A percentile compares a stretch with the other conserved stretches of the same genome.
Conservation (phyloP, 2,113 vertebrate genomes). For the Cephalopholis sonnerati region DNA sequence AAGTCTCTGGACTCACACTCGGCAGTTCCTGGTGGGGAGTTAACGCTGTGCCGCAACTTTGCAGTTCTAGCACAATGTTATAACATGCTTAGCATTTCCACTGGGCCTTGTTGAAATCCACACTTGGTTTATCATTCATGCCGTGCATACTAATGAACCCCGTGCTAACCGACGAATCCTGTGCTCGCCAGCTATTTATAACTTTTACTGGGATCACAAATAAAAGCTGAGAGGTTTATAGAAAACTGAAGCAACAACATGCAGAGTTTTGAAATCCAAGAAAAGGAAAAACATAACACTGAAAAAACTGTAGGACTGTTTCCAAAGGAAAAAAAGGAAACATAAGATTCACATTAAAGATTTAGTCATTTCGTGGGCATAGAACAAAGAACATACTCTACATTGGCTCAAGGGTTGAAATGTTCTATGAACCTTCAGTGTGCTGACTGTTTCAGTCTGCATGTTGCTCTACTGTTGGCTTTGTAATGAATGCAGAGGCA, state of each 20-base stretch:
- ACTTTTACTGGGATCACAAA: constrained; percentile 16
- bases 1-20: background rate
- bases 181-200: constrained; percentile 27
- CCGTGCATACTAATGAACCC: constrained; percentile 34
- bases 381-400: background rate
- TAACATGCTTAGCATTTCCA: constrained; percentile 46
- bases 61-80: constrained; percentile 12
- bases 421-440: background rate
- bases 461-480: background rate
- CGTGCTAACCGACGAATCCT: background rate
- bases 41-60: constrained; percentile 3
- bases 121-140: constrained; percentile 31
- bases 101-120: constrained; percentile 44
- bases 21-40: background rate
- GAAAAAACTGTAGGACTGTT: background rate
- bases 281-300: background rate
- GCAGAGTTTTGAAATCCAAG: background rate
- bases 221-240: constrained; percentile 3
- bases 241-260: constrained; percentile 1
- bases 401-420: background rate
- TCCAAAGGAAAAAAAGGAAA: background rate
- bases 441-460: background rate
- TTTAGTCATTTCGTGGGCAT: background rate
- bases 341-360: background rate
- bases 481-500: background rate